Evolutionary conservation across 2,113 vertebrate genomes (phyloP).

Genomic region (Saguinus imperator): DNA sequence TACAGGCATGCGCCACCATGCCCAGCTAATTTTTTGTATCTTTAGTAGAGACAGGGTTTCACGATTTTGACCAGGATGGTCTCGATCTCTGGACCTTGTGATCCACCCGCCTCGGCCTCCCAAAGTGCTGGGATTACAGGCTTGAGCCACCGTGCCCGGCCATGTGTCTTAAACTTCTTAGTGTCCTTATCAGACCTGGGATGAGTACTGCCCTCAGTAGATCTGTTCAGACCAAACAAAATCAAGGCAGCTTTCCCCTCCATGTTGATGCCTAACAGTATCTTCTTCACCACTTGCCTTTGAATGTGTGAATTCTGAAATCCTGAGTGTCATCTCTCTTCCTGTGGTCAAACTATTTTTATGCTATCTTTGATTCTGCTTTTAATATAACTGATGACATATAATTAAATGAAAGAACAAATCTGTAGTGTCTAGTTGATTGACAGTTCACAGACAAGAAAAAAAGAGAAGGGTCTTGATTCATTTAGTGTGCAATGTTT

Average conservation of each 20-base stretch:
- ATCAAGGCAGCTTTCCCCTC: not conserved
- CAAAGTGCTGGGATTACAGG: no score
- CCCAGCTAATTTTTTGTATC: no score
- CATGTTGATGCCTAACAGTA: not conserved
- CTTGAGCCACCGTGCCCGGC: no score
- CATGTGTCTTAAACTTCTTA: not conserved
- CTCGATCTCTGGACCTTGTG: no score
- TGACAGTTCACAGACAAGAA: not conserved
- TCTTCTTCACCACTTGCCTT: not conserved
- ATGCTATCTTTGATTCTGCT: not conserved
- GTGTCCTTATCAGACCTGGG: not conserved
- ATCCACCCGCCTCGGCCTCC: no score
- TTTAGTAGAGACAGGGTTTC: no score
- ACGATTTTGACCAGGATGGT: no score
- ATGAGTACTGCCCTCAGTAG: not conserved
- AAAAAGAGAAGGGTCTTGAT: not conserved
- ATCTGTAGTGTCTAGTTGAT: not conserved
- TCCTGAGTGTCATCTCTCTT: conserved; percentile 1
- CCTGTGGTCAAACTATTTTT: not conserved
- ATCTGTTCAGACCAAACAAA: not conserved
- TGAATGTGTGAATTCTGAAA: not conserved
- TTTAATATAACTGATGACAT: conserved; percentile 11
- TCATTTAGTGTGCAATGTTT: not conserved
- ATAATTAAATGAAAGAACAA: not conserved
- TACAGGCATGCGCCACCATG: no score